Evolutionary conservation across 1,140 invertebrate genomes (phyloP).

Genomic region (Eupeodes corollae): DNA sequence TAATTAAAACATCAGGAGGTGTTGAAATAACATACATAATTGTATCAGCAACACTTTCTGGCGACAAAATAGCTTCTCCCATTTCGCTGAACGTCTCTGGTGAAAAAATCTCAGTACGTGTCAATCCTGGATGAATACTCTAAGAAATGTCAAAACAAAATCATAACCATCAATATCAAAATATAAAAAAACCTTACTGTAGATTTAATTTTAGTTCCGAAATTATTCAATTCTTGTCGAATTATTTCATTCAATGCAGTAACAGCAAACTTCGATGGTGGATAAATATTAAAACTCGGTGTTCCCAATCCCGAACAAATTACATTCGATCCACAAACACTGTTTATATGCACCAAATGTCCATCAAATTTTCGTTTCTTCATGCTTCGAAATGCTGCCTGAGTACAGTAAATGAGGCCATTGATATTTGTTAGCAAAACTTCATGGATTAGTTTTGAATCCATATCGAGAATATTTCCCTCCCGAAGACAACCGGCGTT

Average conservation of each 20-base stretch:
- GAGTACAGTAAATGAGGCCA: slow-evolving; percentile 51
- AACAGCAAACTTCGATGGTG: slow-evolving; percentile 56
- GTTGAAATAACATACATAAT: slow-evolving; percentile 47
- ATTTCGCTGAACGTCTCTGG: slow-evolving; percentile 15
- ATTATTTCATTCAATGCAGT: slow-evolving; percentile 53
- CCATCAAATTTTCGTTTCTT: slow-evolving; percentile 48
- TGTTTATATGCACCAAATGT: slow-evolving; percentile 63
- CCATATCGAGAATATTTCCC: slow-evolving; percentile 32
- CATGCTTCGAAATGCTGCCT: slow-evolving; percentile 57
- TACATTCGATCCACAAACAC: slow-evolving; percentile 42
- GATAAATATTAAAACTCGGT: slow-evolving; percentile 45
- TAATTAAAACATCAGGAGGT: slow-evolving; percentile 49
- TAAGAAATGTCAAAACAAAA: slow-evolving; percentile 12
- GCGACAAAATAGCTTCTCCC: slow-evolving; percentile 28
- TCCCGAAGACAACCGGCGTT: slow-evolving; percentile 51
- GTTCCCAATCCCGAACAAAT: slow-evolving; percentile 22
- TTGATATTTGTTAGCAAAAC: slow-evolving; percentile 59
- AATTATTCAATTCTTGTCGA: slow-evolving; percentile 47
- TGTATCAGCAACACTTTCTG: slow-evolving; percentile 44
- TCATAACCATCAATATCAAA: no score
- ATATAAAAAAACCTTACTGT: slow-evolving; percentile 42
- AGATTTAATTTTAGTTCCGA: slow-evolving; percentile 51
- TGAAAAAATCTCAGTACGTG: slow-evolving; percentile 44
- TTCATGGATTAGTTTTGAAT: slow-evolving; percentile 35
- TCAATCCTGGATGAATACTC: slow-evolving; percentile 49